These are phyloP conservation scores for Neoaliturus tenellus DNA, from an alignment of 2,888 invertebrate species.

Conservation along the genomic window DNA sequence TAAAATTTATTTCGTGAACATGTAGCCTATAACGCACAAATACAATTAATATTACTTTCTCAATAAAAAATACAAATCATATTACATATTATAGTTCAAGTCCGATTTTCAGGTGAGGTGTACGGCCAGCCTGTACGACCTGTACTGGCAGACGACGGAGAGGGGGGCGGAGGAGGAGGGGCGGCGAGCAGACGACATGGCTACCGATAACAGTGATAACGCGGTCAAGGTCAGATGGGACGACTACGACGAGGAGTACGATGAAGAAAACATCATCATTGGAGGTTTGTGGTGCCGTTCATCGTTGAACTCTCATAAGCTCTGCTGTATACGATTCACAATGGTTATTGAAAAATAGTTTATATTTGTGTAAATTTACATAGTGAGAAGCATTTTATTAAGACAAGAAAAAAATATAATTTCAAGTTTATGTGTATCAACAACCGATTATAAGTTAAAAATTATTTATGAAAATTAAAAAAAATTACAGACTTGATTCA, in stretches of 20 bases:
- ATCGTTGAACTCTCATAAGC: not conserved
- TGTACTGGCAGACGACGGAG: constrained; percentile 82
- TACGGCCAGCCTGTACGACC: constrained; percentile 79
- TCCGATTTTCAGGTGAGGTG: constrained; percentile 73
- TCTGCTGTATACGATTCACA: too few species aligned
- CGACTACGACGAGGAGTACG: constrained; percentile 7
- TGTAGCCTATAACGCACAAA: too few species aligned
- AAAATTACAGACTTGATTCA: too few species aligned
- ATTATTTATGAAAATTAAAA: not conserved
- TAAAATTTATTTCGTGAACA: too few species aligned
- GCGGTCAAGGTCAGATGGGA: constrained; percentile 31
- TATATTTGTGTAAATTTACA: not conserved
- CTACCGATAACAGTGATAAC: not conserved
- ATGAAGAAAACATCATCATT: not conserved
- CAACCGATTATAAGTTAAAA: not conserved
- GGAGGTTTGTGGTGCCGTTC: too few species aligned
- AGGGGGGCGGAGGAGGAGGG: constrained; percentile 78
- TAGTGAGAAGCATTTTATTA: too few species aligned
- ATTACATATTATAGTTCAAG: too few species aligned
- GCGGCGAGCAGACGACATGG: not conserved
- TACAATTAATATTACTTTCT: too few species aligned
- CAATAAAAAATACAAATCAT: too few species aligned
- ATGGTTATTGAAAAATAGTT: not conserved
- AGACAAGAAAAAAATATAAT: too few species aligned
- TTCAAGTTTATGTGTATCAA: not conserved